Base-by-base conservation (phyloP, 2,797 vertebrate species). In the Lycodopsis pacificus region DNA sequence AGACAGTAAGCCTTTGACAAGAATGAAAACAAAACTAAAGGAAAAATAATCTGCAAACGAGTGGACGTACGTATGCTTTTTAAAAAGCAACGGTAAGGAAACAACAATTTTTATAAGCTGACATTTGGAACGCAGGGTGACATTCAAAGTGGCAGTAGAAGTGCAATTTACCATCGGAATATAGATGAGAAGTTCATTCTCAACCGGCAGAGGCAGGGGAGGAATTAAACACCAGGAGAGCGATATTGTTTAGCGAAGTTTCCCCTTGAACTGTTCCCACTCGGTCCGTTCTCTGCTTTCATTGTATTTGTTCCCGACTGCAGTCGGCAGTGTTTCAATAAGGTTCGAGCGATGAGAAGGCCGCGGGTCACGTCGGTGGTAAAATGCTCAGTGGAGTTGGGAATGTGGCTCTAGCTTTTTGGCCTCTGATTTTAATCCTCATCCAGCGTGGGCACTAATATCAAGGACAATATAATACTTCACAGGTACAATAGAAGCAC, bases 31-130 rank as follows among this genome's bases (percentile, higher is more conserved):
- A 72, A 46, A 61, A 65, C 78, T 76, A 82, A 67, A 70, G 69
- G 59, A 27, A 25, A 79, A 81, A 66, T 62, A 76, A 22, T 36
- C 48, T 63, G 62, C 76, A 70, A 67, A 73, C 73, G 79, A 84
- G 49, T 32, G 40, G 34, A 83, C 40, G 40, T 63, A 71, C 67
- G 36, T 68, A 64, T 79, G 68, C 49, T 77, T 73, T 85, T 65
- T 40, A 69, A 81, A 80, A 82, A 61, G 77, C 46, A 22, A 59
- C 57, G 20, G 61, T 84, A 73, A 89, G 85, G 83, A 86, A 92
- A 91, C 91, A 79, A 76, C 66, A 79, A 77, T 89, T 89, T 88
- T 88, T 85, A 93, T 92, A 87, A 89, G 89, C 57, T 91, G 84
- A 85, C 79, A 92, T 91, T 93, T 95, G 80, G 86, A 94, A 77